Evolutionary conservation across 2,797 vertebrate genomes (phyloP).

Genomic region (Enteromius fasciolatus): DNA sequence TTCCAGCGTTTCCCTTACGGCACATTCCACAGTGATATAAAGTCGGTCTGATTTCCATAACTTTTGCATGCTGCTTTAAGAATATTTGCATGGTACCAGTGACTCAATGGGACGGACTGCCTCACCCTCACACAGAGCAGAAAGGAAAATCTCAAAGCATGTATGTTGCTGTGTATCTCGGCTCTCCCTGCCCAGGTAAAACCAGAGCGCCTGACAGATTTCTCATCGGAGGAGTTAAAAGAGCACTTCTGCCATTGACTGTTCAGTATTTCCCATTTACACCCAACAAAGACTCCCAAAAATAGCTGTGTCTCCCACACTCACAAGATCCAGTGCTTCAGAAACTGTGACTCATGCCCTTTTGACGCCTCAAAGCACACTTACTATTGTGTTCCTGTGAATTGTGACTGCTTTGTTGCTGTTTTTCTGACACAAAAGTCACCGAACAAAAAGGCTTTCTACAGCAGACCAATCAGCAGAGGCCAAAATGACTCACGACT

Average conservation of each 20-base stretch:
- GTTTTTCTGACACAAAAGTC: constrained; percentile 21
- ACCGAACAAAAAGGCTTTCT: constrained; percentile 36
- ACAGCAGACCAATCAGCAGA: constrained; percentile 13
- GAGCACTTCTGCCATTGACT: not conserved
- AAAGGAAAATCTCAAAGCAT: constrained; percentile 44
- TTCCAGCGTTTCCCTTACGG: constrained; percentile 32
- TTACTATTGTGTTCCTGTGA: constrained; percentile 14
- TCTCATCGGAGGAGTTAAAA: not conserved
- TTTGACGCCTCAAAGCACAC: not conserved
- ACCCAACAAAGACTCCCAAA: not conserved
- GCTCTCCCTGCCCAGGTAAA: constrained; percentile 8
- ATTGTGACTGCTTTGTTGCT: constrained; percentile 22
- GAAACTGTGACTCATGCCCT: constrained; percentile 18
- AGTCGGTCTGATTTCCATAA: constrained; percentile 63
- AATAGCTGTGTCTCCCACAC: not conserved
- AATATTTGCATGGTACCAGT: constrained; percentile 74
- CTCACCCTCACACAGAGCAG: constrained; percentile 61
- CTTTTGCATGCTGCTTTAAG: constrained; percentile 69
- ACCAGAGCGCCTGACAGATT: not conserved
- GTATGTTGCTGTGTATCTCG: constrained; percentile 4
- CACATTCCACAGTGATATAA: constrained; percentile 35
- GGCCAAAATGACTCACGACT: constrained; percentile 46
- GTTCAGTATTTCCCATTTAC: not conserved
- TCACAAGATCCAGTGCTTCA: not conserved
- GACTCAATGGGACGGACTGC: constrained; percentile 74